Conservation (phyloP, 2,888 invertebrate genomes). For the Drosophila anceps region DNA sequence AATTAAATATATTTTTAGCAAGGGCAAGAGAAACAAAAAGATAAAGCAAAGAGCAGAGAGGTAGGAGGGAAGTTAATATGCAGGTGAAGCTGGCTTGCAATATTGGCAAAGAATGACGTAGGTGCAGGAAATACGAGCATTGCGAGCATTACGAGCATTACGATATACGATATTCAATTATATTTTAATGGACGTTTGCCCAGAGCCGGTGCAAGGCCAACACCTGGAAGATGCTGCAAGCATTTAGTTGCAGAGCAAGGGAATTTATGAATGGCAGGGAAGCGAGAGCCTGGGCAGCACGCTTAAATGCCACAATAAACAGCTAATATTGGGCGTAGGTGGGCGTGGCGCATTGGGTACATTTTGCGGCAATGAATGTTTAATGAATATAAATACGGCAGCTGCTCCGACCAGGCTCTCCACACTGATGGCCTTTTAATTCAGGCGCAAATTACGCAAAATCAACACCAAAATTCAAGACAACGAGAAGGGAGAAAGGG, state of each 20-base stretch:
- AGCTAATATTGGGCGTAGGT: constrained; percentile 7
- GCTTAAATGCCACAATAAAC: constrained; percentile 20
- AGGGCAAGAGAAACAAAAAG: neutral
- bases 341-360: neutral
- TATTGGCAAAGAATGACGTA: neutral
- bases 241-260: neutral
- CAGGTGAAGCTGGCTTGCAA: neutral
- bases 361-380: constrained; percentile 65
- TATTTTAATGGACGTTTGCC: neutral
- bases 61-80: neutral
- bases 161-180: constrained; percentile 12
- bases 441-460: constrained; percentile 75
- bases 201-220: constrained; percentile 1
- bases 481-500: neutral
- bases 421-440: constrained; percentile 76
- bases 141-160: too few species aligned
- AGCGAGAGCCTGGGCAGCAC: neutral
- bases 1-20: neutral
- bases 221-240: constrained; percentile 1
- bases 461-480: constrained; percentile 63
- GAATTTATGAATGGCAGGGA: neutral
- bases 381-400: constrained; percentile 74
- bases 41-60: neutral
- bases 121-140: neutral
- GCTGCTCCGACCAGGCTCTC: constrained; percentile 20